Evolutionary conservation across 2,888 invertebrate genomes (phyloP).

Genomic region (Helicoverpa assulta): DNA sequence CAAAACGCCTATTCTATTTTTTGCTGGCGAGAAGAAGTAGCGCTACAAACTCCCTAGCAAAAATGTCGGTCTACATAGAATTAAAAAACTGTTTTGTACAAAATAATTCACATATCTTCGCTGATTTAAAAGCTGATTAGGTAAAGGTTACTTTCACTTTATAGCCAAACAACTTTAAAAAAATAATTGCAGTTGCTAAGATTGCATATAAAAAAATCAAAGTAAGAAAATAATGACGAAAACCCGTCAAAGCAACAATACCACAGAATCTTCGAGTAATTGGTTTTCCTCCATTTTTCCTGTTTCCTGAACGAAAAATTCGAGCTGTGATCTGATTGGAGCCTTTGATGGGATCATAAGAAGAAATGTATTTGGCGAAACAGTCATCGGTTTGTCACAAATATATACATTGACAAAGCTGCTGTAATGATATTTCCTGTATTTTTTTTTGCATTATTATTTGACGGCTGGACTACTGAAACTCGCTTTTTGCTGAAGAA

Average conservation of each 20-base stretch:
- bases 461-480: neutral
- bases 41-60: too few species aligned
- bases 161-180: neutral
- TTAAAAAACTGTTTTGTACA: too few species aligned
- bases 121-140: too few species aligned
- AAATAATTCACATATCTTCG: too few species aligned
- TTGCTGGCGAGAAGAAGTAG: too few species aligned
- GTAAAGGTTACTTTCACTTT: too few species aligned
- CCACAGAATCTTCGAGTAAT: constrained; percentile 10
- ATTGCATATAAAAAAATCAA: constrained; percentile 3
- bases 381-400: constrained; percentile 8
- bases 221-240: constrained; percentile 19
- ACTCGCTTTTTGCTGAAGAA: neutral
- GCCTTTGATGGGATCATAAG: constrained; percentile 30
- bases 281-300: constrained; percentile 37
- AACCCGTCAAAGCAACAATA: constrained; percentile 14
- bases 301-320: constrained; percentile 22
- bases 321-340: constrained; percentile 37
- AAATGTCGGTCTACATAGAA: too few species aligned
- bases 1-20: too few species aligned
- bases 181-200: neutral
- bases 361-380: constrained; percentile 32
- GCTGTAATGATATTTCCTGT: neutral
- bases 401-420: neutral
- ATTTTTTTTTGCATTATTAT: neutral